Conservation (phyloP, 2,888 invertebrate species). For the Synergus itoensis region DNA sequence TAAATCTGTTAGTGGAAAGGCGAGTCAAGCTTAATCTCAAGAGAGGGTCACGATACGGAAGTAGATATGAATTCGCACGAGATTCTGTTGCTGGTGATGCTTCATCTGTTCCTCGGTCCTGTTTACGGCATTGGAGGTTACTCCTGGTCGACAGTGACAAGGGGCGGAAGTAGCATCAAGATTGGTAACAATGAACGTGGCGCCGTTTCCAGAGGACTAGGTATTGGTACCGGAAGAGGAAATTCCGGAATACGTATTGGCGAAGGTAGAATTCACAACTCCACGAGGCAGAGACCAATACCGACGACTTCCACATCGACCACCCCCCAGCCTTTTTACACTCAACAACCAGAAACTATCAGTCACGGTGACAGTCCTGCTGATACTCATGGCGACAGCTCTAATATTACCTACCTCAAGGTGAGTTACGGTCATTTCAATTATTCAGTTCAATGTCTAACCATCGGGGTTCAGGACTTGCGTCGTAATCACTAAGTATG, state of each 20-base stretch:
- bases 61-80: conserved; percentile 48
- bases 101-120: conserved; percentile 48
- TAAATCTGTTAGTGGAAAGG: conserved; percentile 35
- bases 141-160: conserved; percentile 62
- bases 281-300: conserved; percentile 68
- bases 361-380: conserved; percentile 19
- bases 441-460: background rate
- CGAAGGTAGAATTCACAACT: conserved; percentile 68
- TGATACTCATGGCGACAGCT: conserved; percentile 43
- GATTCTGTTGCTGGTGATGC: conserved; percentile 51
- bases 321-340: conserved; percentile 48
- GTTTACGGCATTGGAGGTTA: conserved; percentile 57
- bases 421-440: conserved; percentile 44
- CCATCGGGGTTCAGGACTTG: background rate
- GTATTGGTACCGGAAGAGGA: conserved; percentile 66
- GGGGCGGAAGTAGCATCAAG: conserved; percentile 73
- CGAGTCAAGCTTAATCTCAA: background rate
- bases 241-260: conserved; percentile 70
- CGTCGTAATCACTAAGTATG: background rate
- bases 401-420: conserved; percentile 55
- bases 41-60: background rate
- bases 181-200: conserved; percentile 69
- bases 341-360: conserved; percentile 21
- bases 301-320: conserved; percentile 65
- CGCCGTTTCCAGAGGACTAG: conserved; percentile 64